Conservation (phyloP, 2,888 invertebrate genomes). For the Notodonta ziczac region DNA sequence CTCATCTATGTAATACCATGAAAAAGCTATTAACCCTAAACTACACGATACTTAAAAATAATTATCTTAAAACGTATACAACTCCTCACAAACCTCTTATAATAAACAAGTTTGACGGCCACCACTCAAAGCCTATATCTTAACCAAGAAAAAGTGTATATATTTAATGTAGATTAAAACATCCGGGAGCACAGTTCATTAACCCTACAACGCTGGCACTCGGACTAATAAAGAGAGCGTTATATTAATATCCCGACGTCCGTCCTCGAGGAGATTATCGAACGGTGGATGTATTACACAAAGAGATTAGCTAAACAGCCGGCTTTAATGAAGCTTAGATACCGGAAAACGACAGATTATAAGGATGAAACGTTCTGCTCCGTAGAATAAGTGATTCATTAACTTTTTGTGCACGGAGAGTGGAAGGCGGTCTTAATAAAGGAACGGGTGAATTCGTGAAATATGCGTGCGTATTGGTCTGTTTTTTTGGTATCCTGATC, state of each 20-base stretch:
- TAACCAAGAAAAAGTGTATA: conserved; percentile 37
- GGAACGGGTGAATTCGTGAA: conserved; percentile 11
- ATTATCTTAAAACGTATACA: too few relatives aligned
- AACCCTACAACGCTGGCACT: conserved; percentile 37
- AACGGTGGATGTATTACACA: conserved; percentile 36
- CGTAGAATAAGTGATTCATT: conserved; percentile 22
- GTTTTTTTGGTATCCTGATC: too few relatives aligned
- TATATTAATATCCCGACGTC: conserved; percentile 35
- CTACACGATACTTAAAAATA: too few relatives aligned
- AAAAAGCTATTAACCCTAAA: too few relatives aligned
- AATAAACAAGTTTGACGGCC: not conserved
- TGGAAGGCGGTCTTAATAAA: conserved; percentile 14
- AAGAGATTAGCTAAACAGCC: conserved; percentile 29
- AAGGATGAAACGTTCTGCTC: conserved; percentile 10
- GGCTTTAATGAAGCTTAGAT: conserved; percentile 34
- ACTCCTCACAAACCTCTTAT: not conserved
- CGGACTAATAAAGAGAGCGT: conserved; percentile 35
- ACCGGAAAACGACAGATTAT: conserved; percentile 34
- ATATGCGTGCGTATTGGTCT: not conserved
- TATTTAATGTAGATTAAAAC: conserved; percentile 35
- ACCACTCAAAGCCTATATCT: not conserved
- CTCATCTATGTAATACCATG: too few relatives aligned
- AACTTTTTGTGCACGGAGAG: conserved; percentile 21
- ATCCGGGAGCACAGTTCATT: conserved; percentile 33
- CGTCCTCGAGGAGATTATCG: conserved; percentile 30